These are phyloP conservation scores for Philereme vetulata DNA, from an alignment of 2,888 invertebrate genomes.

Conservation along the genomic window DNA sequence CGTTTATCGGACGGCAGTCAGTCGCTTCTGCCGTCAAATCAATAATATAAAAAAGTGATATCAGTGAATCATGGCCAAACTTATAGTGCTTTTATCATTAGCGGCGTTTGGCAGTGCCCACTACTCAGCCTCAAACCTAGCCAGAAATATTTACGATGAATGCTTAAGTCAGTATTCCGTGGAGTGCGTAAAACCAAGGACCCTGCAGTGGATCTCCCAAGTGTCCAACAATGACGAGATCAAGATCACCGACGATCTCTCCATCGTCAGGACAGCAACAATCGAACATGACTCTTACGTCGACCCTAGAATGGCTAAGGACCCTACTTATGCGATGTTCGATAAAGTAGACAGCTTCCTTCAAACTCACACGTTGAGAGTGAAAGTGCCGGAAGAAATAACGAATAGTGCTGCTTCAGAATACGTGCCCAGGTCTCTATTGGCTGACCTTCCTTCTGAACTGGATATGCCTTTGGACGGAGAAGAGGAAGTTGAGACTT, in stretches of 20 bases:
- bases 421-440: conserved; percentile 86
- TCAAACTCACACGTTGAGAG: conserved; percentile 89
- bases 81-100: conserved; percentile 70
- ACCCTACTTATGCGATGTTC: conserved; percentile 84
- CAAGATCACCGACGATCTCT: conserved; percentile 89
- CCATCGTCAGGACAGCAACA: conserved; percentile 86
- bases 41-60: conserved; percentile 45
- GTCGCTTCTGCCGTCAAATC: conserved; percentile 70
- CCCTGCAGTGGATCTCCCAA: conserved; percentile 88
- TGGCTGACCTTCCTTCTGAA: conserved; percentile 86
- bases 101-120: conserved; percentile 68
- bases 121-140: conserved; percentile 85
- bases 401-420: conserved; percentile 82
- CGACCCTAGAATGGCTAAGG: conserved; percentile 80
- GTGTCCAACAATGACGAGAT: conserved; percentile 88
- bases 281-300: conserved; percentile 66
- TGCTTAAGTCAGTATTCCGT: conserved; percentile 88
- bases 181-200: conserved; percentile 90
- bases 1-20: conserved; percentile 70
- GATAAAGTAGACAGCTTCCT: conserved; percentile 90
- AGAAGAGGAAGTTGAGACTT: conserved; percentile 71
- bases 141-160: conserved; percentile 86
- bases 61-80: conserved; percentile 71
- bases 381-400: conserved; percentile 88
- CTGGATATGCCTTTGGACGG: conserved; percentile 88